Evolutionary conservation across 2,888 invertebrate species (phyloP).

Genomic region (Chalcis sispes): DNA sequence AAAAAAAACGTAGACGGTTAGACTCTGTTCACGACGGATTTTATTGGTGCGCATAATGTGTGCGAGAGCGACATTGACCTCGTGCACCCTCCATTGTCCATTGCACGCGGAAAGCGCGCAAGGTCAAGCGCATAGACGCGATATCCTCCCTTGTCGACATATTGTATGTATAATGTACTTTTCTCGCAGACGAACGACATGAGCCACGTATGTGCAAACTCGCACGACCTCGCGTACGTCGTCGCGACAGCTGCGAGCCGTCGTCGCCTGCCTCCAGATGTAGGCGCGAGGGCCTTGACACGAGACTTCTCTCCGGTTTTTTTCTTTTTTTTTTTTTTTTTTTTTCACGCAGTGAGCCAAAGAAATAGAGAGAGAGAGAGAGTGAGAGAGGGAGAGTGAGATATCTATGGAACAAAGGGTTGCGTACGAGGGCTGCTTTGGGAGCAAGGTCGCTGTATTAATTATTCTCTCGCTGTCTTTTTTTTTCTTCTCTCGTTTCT

Average conservation of each 20-base stretch:
- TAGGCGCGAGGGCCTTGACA: conserved; percentile 60
- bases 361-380: neutral
- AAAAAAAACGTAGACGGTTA: too few species aligned
- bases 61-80: conserved; percentile 24
- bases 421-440: neutral
- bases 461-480: conserved; percentile 18
- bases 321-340: too few species aligned
- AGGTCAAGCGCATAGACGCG: neutral
- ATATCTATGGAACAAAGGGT: conserved; percentile 31
- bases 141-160: too few species aligned
- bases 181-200: too few species aligned
- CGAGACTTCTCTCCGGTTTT: conserved; percentile 43
- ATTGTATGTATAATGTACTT: too few species aligned
- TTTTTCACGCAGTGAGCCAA: too few species aligned
- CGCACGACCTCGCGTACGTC: neutral
- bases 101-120: neutral
- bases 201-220: neutral
- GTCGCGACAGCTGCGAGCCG: neutral
- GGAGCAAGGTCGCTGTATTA: conserved; percentile 28
- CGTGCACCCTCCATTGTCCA: conserved; percentile 10
- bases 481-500: too few species aligned
- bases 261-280: conserved; percentile 34
- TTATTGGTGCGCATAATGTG: too few species aligned
- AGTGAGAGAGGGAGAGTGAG: neutral
- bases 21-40: too few species aligned